Conservation (phyloP, 2,797 vertebrate species). For the Fistularia commersonii region DNA sequence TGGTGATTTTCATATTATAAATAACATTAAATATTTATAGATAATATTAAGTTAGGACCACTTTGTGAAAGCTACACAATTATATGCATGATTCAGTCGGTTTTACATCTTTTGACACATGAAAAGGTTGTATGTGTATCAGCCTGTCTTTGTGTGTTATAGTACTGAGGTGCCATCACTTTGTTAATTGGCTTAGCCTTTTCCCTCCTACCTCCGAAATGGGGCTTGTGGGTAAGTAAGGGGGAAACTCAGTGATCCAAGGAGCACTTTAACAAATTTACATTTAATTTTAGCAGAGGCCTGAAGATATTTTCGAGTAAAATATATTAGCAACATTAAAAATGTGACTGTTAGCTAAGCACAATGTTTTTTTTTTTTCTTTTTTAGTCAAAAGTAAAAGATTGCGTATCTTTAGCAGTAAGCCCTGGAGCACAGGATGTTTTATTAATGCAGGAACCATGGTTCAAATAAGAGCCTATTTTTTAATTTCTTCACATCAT, state of each 20-base stretch:
- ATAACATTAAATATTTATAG: no score
- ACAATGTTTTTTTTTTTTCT: conserved; percentile 48
- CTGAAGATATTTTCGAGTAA: conserved; percentile 79
- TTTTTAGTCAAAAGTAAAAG: conserved; percentile 78
- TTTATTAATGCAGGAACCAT: conserved; percentile 82
- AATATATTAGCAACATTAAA: conserved; percentile 80
- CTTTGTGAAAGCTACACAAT: no score
- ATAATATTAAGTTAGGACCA: no score
- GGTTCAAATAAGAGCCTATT: conserved; percentile 78
- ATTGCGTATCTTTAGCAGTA: conserved; percentile 70
- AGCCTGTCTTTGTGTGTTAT: conserved; percentile 21
- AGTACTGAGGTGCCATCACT: conserved; percentile 27
- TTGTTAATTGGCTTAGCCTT: conserved; percentile 46
- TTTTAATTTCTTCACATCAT: conserved; percentile 84
- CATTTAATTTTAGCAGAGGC: conserved; percentile 78
- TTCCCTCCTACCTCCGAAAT: conserved; percentile 51
- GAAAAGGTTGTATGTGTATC: conserved; percentile 11
- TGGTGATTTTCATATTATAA: no score
- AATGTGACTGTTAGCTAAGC: conserved; percentile 75
- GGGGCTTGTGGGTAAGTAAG: conserved; percentile 53
- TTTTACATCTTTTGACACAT: conserved; percentile 4
- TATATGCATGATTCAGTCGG: no score
- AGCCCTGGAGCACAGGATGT: conserved; percentile 75
- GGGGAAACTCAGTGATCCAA: conserved; percentile 73
- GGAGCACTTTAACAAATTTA: conserved; percentile 80